These are phyloP conservation scores for Calonectris borealis DNA, from an alignment of 2,113 vertebrate genomes.

Conservation along the genomic window DNA sequence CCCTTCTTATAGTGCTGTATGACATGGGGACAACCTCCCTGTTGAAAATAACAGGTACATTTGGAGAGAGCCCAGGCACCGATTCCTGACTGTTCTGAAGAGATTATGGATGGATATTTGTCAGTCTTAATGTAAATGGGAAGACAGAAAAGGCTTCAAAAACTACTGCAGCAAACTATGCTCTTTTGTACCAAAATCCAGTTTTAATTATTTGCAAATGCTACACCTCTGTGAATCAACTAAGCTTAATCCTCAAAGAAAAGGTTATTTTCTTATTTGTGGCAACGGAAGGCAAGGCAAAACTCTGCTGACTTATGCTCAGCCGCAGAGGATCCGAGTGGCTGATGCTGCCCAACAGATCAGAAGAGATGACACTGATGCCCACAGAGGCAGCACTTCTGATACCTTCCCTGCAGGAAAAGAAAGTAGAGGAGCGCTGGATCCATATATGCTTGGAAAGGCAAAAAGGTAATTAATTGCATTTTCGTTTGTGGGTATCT, in stretches of 20 bases:
- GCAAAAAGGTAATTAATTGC: not conserved
- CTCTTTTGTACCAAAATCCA: not conserved
- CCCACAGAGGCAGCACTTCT: not conserved
- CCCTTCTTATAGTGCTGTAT: not conserved
- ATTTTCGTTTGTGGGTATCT: not conserved
- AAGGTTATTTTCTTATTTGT: constrained; percentile 12
- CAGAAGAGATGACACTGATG: not conserved
- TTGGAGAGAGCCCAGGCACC: not conserved
- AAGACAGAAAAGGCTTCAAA: not conserved
- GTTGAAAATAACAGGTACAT: not conserved
- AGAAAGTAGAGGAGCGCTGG: not conserved
- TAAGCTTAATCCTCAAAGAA: not conserved
- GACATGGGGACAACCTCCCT: not conserved
- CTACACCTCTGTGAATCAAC: not conserved
- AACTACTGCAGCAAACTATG: not conserved
- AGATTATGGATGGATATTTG: not conserved
- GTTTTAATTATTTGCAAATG: constrained; percentile 25
- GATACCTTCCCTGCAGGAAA: not conserved
- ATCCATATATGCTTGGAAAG: not conserved
- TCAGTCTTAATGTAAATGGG: not conserved
- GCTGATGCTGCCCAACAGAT: not conserved
- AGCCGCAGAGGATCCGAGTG: not conserved
- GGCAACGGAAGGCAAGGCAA: not conserved
- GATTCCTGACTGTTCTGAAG: not conserved
- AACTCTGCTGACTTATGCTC: not conserved